Percentiles rank a stretch among this genome's conserved stretches.
These are phyloP conservation scores for Cordilura impudica DNA, from an alignment of 2,888 invertebrate genomes.

Conservation along the genomic window DNA sequence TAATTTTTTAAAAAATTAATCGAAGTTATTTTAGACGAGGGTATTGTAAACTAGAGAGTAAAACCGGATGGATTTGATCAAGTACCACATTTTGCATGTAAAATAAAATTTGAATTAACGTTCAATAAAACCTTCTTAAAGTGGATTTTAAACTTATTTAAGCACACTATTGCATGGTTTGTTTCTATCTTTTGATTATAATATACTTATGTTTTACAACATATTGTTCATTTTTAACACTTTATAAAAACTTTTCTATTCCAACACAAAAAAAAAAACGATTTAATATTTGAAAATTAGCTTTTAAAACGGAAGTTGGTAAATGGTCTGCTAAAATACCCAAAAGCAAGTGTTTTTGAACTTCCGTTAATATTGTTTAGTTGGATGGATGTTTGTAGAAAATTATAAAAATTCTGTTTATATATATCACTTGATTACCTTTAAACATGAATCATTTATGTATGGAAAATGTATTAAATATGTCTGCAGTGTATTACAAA, in stretches of 20 bases:
- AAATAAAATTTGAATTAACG: too few relatives aligned
- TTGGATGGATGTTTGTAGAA: constrained; percentile 6
- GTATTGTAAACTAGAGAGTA: too few relatives aligned
- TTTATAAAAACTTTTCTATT: constrained; percentile 1
- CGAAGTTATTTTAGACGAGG: too few relatives aligned
- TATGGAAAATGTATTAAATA: neutral
- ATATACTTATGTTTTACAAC: neutral
- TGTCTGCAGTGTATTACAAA: neutral
- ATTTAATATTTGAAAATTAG: constrained; percentile 54
- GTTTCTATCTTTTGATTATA: too few relatives aligned
- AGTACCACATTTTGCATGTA: too few relatives aligned
- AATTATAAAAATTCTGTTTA: neutral
- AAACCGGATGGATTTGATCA: too few relatives aligned
- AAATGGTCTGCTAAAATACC: constrained; percentile 42
- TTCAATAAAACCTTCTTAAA: too few relatives aligned
- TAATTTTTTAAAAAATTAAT: too few relatives aligned
- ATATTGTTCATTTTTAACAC: constrained; percentile 8
- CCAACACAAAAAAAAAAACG: constrained; percentile 5
- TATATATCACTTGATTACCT: constrained; percentile 7
- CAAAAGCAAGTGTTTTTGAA: constrained; percentile 38
- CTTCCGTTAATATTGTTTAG: constrained; percentile 38
- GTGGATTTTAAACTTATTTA: too few relatives aligned
- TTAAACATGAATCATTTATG: constrained; percentile 36
- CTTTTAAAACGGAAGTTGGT: constrained; percentile 54
- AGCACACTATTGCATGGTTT: too few relatives aligned